Percentiles rank a stretch among this genome's conserved stretches.
Evolutionary conservation across 1,140 invertebrate genomes (phyloP).

Genomic region (Drosophila biarmipes): DNA sequence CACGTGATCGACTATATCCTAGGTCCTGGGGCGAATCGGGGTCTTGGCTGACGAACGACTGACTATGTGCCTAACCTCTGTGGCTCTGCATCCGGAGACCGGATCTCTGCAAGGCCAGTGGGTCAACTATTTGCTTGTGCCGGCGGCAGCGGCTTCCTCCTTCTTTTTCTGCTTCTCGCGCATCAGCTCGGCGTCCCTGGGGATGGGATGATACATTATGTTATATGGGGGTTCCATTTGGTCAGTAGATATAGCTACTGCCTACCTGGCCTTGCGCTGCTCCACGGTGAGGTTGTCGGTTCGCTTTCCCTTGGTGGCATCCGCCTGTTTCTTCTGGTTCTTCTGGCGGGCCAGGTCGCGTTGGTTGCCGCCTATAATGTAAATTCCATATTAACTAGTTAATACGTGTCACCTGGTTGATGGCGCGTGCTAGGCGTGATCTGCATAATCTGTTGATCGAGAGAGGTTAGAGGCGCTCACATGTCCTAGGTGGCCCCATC

Average conservation of each 20-base stretch:
- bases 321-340: conserved; percentile 91
- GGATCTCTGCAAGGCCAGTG: conserved; percentile 7
- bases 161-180: conserved; percentile 91
- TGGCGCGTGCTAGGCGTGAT: conserved; percentile 29
- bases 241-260: neutral
- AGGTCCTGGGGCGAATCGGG: conserved; percentile 25
- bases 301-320: conserved; percentile 88
- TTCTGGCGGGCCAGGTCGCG: conserved; percentile 93
- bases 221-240: conserved; percentile 44
- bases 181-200: conserved; percentile 92
- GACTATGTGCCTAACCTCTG: conserved; percentile 29
- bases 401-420: conserved; percentile 21
- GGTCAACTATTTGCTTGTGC: conserved; percentile 63
- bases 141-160: conserved; percentile 84
- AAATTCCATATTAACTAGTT: neutral
- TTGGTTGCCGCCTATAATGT: conserved; percentile 90
- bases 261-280: conserved; percentile 91
- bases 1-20: conserved; percentile 17
- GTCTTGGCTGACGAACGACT: conserved; percentile 32
- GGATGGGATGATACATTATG: neutral
- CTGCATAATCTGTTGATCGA: conserved; percentile 9
- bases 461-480: conserved; percentile 45
- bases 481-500: conserved; percentile 22
- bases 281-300: conserved; percentile 90
- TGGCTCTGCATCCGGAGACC: conserved; percentile 9